These are phyloP conservation scores for Amphiduros pacificus DNA, from an alignment of 2,888 invertebrate species.

Conservation along the genomic window DNA sequence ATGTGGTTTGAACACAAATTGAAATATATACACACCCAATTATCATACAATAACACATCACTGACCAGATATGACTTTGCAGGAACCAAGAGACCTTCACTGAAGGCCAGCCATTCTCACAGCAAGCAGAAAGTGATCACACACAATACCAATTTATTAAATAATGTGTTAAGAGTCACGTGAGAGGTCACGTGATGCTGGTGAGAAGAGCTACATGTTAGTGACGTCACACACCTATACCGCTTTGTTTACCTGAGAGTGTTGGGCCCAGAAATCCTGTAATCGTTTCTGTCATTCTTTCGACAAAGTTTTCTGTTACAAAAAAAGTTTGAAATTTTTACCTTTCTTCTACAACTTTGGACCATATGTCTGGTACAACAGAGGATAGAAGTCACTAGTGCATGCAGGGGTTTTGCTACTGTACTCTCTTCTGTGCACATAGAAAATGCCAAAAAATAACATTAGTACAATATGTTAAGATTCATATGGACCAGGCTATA, in stretches of 20 bases:
- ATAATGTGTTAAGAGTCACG: background rate
- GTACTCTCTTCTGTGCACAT: slow-evolving; percentile 1
- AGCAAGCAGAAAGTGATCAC: background rate
- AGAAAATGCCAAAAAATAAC: no score
- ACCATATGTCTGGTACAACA: slow-evolving; percentile 19
- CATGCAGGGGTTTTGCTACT: slow-evolving; percentile 13
- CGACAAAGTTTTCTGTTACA: slow-evolving; percentile 22
- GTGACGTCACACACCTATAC: no score
- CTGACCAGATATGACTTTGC: no score
- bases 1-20: no score
- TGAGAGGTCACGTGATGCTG: no score
- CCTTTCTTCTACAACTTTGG: slow-evolving; percentile 16
- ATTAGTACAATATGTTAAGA: no score
- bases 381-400: slow-evolving; percentile 18
- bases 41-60: no score
- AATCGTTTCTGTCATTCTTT: slow-evolving; percentile 21
- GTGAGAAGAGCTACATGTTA: no score
- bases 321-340: slow-evolving; percentile 14
- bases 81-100: no score
- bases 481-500: no score
- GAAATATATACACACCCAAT: no score
- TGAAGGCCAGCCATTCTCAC: no score
- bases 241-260: slow-evolving; percentile 21
- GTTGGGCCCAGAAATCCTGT: slow-evolving; percentile 18
- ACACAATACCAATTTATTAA: background rate